A percentile compares a stretch with the other conserved stretches of the same genome.
Conservation (phyloP, 53 echinoderm and acorn worm genomes). For the Henricia sp. region DNA sequence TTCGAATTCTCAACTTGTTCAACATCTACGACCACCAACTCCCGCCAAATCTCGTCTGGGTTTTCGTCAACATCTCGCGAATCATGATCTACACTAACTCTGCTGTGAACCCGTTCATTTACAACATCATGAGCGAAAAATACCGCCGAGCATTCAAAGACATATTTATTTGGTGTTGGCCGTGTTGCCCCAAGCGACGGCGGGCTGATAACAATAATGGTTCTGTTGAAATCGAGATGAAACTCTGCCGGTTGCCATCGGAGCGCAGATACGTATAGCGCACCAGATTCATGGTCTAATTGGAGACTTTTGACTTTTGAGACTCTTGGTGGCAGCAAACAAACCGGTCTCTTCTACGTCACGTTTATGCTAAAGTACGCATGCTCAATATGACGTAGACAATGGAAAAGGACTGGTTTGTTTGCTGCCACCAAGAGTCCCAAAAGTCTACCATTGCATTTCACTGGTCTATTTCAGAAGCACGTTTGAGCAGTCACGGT, state of each 20-base stretch:
- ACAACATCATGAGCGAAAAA: slow-evolving; percentile 95
- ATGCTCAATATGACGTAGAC: no score
- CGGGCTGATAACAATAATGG: slow-evolving; percentile 18
- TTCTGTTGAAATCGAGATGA: slow-evolving; percentile 45
- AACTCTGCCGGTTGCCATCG: slow-evolving; percentile 35
- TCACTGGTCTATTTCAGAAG: no score
- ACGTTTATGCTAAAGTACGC: no score
- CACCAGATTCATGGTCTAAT: background rate
- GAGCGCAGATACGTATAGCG: slow-evolving; percentile 34
- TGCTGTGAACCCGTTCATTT: slow-evolving; percentile 95
- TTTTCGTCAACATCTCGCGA: slow-evolving; percentile 83
- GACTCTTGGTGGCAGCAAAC: no score
- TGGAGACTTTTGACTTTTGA: no score
- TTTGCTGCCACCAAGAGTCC: no score
- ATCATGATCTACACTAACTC: slow-evolving; percentile 95
- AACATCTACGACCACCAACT: slow-evolving; percentile 72
- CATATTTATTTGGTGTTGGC: slow-evolving; percentile 79
- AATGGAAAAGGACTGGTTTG: no score
- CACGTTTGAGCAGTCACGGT: no score
- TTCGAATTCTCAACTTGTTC: slow-evolving; percentile 88
- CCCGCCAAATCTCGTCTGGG: slow-evolving; percentile 80
- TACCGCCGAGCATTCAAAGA: slow-evolving; percentile 88
- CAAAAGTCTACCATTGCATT: no score
- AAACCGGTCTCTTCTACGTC: no score
- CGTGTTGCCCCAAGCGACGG: slow-evolving; percentile 46